Conservation (phyloP, 92 coral and sea anemone genomes). For the Zoanthus sociatus region DNA sequence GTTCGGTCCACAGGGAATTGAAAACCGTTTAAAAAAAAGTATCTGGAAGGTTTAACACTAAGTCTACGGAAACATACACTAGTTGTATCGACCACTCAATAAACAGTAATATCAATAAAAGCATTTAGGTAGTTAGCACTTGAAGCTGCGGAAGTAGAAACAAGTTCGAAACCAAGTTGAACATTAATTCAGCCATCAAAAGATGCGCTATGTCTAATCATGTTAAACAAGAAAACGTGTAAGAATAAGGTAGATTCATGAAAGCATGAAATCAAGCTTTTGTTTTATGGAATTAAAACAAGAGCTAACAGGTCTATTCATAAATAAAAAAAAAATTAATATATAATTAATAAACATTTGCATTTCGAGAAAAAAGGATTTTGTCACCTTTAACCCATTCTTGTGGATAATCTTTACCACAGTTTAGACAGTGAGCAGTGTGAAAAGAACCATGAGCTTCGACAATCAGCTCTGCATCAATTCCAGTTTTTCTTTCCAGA, state of each 20-base stretch:
- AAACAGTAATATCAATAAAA: too few species aligned
- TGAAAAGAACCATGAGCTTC: conserved; percentile 98
- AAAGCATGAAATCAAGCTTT: background rate
- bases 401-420: conserved; percentile 69
- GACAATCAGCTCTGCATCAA: conserved; percentile 76
- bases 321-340: too few species aligned
- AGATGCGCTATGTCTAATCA: background rate
- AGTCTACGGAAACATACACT: too few species aligned
- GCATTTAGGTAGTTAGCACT: too few species aligned
- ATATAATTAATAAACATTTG: too few species aligned
- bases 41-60: too few species aligned
- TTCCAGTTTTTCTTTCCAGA: conserved; percentile 88
- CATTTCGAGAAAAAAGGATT: background rate
- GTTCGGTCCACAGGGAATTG: too few species aligned
- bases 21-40: too few species aligned
- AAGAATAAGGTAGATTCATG: background rate
- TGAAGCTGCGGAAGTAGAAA: background rate
- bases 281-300: too few species aligned
- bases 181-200: background rate
- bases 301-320: too few species aligned
- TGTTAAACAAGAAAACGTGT: background rate
- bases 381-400: conserved; percentile 83
- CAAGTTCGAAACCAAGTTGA: background rate
- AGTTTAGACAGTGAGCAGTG: conserved; percentile 86
- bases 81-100: too few species aligned